These are phyloP conservation scores for Platypus cylindrus DNA, from an alignment of 2,888 invertebrate species.

Conservation along the genomic window DNA sequence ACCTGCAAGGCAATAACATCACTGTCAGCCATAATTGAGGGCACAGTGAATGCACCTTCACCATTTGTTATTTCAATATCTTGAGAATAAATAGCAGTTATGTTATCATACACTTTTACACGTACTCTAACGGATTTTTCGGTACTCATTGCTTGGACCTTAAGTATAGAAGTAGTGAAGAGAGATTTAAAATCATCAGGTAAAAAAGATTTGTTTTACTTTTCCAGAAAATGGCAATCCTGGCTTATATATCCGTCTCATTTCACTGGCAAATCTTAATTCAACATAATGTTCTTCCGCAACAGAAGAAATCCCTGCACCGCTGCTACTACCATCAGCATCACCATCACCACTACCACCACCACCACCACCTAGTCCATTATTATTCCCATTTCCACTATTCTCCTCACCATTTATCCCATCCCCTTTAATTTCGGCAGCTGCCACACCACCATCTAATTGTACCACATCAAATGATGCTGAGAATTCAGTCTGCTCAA, in stretches of 20 bases:
- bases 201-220: constrained; percentile 30
- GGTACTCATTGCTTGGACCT: constrained; percentile 58
- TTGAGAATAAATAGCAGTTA: constrained; percentile 56
- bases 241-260: constrained; percentile 52
- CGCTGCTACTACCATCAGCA: constrained; percentile 33
- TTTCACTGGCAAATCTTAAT: constrained; percentile 49
- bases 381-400: too few species aligned
- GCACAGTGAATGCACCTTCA: constrained; percentile 52
- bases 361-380: too few species aligned
- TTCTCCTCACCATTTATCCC: too few species aligned
- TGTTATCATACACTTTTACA: constrained; percentile 53
- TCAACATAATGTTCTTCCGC: constrained; percentile 57
- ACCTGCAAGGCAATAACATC: constrained; percentile 53
- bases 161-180: background rate
- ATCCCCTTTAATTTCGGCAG: too few species aligned
- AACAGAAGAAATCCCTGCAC: constrained; percentile 45
- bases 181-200: background rate
- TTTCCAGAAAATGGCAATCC: constrained; percentile 53
- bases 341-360: too few species aligned
- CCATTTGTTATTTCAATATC: constrained; percentile 56
- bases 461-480: constrained; percentile 42
- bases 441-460: constrained; percentile 14
- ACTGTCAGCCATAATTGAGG: constrained; percentile 54
- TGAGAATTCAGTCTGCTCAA: constrained; percentile 42
- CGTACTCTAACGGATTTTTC: constrained; percentile 52